Evolutionary conservation across 2,888 invertebrate genomes (phyloP).

Genomic region (Baccha elongata): DNA sequence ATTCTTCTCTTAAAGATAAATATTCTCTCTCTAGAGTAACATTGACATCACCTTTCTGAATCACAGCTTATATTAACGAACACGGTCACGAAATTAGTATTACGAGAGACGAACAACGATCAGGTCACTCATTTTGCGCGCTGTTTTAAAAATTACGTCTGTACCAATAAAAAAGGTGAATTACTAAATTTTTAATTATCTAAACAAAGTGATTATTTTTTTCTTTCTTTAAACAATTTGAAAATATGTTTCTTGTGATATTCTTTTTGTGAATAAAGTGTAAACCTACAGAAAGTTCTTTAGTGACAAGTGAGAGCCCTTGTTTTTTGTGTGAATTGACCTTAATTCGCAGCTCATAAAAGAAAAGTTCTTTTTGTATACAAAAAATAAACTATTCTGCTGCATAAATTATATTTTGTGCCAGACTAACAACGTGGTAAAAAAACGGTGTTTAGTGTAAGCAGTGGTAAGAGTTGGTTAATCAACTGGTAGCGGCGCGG

Average conservation of each 20-base stretch:
- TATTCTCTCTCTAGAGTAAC: slow-evolving; percentile 2
- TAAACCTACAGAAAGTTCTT: slow-evolving; percentile 23
- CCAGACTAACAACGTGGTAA: slow-evolving; percentile 8
- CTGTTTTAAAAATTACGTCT: slow-evolving; percentile 15
- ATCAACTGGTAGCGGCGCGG: not conserved
- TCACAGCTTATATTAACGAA: slow-evolving; percentile 22
- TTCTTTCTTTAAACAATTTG: not conserved
- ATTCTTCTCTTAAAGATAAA: slow-evolving; percentile 9
- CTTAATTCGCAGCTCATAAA: slow-evolving; percentile 36
- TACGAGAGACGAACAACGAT: slow-evolving; percentile 52
- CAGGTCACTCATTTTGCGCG: slow-evolving; percentile 41
- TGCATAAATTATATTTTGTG: slow-evolving; percentile 7
- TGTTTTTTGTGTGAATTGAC: slow-evolving; percentile 27
- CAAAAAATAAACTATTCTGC: slow-evolving; percentile 15
- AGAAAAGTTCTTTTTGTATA: slow-evolving; percentile 13
- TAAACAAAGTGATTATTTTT: not conserved
- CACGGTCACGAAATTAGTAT: slow-evolving; percentile 52
- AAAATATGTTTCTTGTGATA: slow-evolving; percentile 7
- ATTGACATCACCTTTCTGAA: slow-evolving; percentile 65
- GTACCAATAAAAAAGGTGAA: slow-evolving; percentile 51
- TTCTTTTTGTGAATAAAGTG: not conserved
- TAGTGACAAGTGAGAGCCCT: slow-evolving; percentile 36
- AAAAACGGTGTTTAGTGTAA: slow-evolving; percentile 35
- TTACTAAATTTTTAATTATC: slow-evolving; percentile 9
- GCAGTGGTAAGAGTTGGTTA: slow-evolving; percentile 9